Conservation (phyloP, 2,113 vertebrate species). For the Lathamus discolor region DNA sequence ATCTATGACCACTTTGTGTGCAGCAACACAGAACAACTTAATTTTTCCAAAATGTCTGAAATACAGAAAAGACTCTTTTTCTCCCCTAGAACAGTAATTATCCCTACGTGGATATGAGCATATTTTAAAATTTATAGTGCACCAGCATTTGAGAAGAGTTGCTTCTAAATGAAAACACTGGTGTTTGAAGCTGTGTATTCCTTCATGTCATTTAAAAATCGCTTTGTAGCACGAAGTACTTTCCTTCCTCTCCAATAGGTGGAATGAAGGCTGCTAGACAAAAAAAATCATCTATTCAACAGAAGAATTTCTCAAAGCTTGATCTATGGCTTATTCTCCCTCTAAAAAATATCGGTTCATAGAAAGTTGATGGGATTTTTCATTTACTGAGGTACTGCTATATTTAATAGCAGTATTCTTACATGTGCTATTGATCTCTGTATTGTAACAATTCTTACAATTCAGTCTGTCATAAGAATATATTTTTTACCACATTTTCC, state of each 20-base stretch:
- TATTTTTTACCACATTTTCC: background rate
- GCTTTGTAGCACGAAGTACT: background rate
- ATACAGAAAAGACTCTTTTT: background rate
- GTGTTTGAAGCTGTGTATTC: background rate
- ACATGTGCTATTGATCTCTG: background rate
- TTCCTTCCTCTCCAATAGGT: background rate
- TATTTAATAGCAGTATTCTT: background rate
- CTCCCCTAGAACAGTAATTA: background rate
- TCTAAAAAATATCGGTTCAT: background rate
- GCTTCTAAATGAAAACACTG: background rate
- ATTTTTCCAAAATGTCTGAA: background rate
- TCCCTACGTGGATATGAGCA: background rate
- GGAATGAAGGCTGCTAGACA: background rate
- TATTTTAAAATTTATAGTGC: background rate
- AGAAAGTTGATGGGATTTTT: background rate
- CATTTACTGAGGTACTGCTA: background rate
- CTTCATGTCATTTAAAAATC: background rate
- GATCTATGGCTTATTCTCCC: background rate
- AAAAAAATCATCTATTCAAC: background rate
- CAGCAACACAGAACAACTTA: background rate
- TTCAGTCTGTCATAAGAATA: background rate
- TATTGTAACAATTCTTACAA: background rate
- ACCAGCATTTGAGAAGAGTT: background rate
- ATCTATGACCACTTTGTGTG: too few species aligned
- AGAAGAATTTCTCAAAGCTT: constrained; percentile 9